Conservation (phyloP, 2,113 vertebrate genomes). For the Corythoichthys haematopterus region DNA sequence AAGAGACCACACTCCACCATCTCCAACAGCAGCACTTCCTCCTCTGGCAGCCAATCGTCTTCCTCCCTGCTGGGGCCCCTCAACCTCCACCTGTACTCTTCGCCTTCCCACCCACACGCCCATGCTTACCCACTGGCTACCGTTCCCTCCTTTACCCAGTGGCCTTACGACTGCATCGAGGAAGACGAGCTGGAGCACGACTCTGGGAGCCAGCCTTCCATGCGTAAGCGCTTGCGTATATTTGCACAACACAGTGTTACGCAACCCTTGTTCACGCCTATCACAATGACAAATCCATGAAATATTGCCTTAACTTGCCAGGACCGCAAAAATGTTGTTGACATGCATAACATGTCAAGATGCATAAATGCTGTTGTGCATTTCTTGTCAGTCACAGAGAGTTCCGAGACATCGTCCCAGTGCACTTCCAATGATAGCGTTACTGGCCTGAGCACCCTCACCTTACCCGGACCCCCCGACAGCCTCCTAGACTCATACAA, state of each 20-base stretch:
- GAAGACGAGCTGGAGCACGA: constrained; percentile 80
- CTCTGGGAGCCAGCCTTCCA: constrained; percentile 63
- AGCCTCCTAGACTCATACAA: constrained; percentile 57
- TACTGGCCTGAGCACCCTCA: constrained; percentile 49
- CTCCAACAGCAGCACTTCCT: constrained; percentile 82
- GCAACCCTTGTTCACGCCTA: background rate
- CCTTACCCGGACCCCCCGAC: constrained; percentile 35
- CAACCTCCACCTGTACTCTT: constrained; percentile 69
- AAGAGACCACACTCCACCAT: constrained; percentile 81
- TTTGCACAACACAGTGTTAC: background rate
- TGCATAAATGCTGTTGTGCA: background rate
- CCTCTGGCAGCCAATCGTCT: constrained; percentile 79
- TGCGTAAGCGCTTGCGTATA: constrained; percentile 56
- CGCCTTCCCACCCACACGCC: constrained; percentile 50
- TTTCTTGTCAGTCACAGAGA: constrained; percentile 64
- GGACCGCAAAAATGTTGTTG: background rate
- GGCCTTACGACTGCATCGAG: constrained; percentile 76
- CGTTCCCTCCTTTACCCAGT: constrained; percentile 64
- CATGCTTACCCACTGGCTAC: constrained; percentile 39
- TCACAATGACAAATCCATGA: background rate
- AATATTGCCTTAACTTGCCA: background rate
- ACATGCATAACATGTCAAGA: background rate
- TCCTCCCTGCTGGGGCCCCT: constrained; percentile 76
- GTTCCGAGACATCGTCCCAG: constrained; percentile 72
- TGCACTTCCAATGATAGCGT: constrained; percentile 70